phyloP scores from a whole-genome alignment of 2,888 invertebrate species.

The Patella depressa region DNA sequence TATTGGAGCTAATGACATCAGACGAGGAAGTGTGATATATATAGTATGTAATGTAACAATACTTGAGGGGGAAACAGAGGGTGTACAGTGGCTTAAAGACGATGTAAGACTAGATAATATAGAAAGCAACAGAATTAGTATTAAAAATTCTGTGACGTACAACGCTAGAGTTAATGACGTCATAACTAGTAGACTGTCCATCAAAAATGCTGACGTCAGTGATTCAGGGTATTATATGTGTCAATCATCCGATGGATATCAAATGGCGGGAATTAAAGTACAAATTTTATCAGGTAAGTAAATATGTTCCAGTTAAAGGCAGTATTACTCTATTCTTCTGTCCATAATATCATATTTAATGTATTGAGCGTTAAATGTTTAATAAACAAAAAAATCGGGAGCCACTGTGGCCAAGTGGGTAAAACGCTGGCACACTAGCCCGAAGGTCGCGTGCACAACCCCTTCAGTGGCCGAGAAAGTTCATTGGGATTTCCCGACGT shows the following conservation, averaged over 20 bases:
- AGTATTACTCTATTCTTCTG: too few relatives aligned
- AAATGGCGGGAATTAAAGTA: constrained; percentile 42
- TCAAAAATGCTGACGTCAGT: constrained; percentile 35
- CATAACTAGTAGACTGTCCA: constrained; percentile 45
- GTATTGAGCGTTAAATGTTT: too few relatives aligned
- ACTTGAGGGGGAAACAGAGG: neutral
- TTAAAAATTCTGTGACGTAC: constrained; percentile 40
- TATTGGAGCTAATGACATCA: neutral
- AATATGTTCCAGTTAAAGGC: neutral
- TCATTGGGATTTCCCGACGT: too few relatives aligned
- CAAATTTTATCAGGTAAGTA: constrained; percentile 27
- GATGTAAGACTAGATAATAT: constrained; percentile 31
- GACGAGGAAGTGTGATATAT: neutral
- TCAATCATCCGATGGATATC: constrained; percentile 42
- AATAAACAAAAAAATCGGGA: too few relatives aligned
- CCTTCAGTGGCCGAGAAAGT: too few relatives aligned
- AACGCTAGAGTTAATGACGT: constrained; percentile 29
- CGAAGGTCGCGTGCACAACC: too few relatives aligned
- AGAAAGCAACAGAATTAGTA: constrained; percentile 33
- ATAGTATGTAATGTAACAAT: constrained; percentile 4
- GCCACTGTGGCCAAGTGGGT: too few relatives aligned
- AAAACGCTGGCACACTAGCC: too few relatives aligned
- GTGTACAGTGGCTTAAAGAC: constrained; percentile 32
- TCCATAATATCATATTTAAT: too few relatives aligned
- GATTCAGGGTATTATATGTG: constrained; percentile 52